Evolutionary conservation across 92 coral and sea anemone species (phyloP), one percentile per base, ranked within the genome.

Genomic region (Paramuricea clavata): DNA sequence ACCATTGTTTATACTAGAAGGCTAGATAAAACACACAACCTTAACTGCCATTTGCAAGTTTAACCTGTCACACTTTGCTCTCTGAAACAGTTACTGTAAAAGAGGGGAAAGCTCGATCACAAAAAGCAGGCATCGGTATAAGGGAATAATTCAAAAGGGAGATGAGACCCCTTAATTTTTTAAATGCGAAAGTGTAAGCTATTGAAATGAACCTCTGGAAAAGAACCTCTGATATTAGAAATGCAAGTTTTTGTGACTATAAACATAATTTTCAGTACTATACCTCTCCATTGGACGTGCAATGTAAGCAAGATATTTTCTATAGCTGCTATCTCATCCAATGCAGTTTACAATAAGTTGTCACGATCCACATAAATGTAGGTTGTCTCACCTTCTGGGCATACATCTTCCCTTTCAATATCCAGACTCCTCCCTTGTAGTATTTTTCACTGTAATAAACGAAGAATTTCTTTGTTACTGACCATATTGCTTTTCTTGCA

Each of bases 221-320:
- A 36, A 36, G 42, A 36, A n/a, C n/a, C n/a, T 8, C 8, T 36
- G 8, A 36, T 36, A 36, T 36, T 36, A 36, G 42, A 36, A 36
- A n/a, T 36, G 42, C 42, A 36, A 36, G 42, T 36, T 36, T 36
- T 36, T 36, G 22, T 52, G 60, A 52, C 60, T 16, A 60, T 8
- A 60, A 60, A 60, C 27, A n/a, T n/a, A n/a, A n/a, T n/a, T n/a
- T n/a, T 16, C 42, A 27, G 72, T 65, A 32, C n/a, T 75, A 27
- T 84, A 84, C 83, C 88, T 84, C 88, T 15, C 88, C 88, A 30
- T 54, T 85, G 88, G n/a, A 86, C 78, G 52, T 68, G 32, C 36
- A 86, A 65, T 57, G 86, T 86, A 43, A 65, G 85, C 11, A 74
- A 34, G 30, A 50, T 60, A 36, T 78, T 76, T 35, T 76, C 49